Evolutionary conservation across 2,888 invertebrate species (phyloP).

Genomic region (Dexiosoma caninum): DNA sequence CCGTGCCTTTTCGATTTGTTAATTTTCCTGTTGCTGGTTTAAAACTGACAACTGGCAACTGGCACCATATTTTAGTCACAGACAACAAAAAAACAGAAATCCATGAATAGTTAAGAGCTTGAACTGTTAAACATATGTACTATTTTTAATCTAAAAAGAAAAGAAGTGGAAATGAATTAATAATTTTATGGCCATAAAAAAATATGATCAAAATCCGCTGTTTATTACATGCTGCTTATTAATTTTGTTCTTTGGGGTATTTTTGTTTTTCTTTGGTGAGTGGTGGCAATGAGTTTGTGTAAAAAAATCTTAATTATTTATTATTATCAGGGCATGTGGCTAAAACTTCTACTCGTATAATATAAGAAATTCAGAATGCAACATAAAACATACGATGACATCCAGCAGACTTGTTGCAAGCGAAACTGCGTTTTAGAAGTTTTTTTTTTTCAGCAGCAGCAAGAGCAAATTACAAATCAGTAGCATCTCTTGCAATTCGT

Average conservation of each 20-base stretch:
- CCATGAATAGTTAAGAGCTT: background rate
- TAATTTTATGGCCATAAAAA: background rate
- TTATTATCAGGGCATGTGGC: no score
- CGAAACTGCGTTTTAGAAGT: no score
- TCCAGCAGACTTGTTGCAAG: no score
- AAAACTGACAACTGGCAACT: background rate
- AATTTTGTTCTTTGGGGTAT: no score
- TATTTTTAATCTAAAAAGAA: conserved; percentile 16
- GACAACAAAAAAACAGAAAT: background rate
- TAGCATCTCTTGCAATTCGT: background rate
- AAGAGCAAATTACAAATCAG: no score
- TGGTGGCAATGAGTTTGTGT: no score
- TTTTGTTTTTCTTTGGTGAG: no score
- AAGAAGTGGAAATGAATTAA: background rate
- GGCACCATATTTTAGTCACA: conserved; percentile 18
- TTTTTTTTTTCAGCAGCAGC: no score
- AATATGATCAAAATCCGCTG: background rate
- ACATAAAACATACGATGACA: no score
- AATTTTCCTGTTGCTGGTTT: background rate
- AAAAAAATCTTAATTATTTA: no score
- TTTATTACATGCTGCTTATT: background rate
- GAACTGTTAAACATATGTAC: background rate
- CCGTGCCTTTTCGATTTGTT: background rate
- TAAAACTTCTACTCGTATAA: no score
- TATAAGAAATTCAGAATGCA: no score